phyloP scores from a whole-genome alignment of 2,113 vertebrate genomes.

The Micronisus gabar region DNA sequence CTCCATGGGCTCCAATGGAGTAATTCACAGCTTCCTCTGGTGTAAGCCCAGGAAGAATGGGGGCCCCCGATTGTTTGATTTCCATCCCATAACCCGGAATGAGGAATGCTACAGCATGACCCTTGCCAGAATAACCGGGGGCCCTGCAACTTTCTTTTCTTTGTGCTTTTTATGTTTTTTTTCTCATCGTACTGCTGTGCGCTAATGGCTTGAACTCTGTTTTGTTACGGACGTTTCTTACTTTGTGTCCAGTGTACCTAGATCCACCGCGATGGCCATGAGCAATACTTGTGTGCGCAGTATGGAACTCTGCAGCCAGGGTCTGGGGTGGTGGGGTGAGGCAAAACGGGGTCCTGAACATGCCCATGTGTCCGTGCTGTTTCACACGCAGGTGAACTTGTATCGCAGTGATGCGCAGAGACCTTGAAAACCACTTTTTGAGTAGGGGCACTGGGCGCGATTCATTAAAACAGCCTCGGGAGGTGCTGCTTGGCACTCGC shows the following conservation, averaged over 20 bases:
- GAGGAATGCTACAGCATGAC: constrained; percentile 70
- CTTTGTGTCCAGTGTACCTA: constrained; percentile 40
- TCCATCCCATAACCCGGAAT: constrained; percentile 68
- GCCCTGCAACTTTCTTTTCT: constrained; percentile 44
- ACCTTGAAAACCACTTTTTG: neutral
- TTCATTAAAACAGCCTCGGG: constrained; percentile 67
- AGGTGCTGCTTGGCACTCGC: neutral
- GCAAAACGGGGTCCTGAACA: neutral
- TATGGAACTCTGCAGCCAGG: neutral
- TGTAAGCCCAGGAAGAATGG: constrained; percentile 19
- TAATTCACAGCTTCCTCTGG: neutral
- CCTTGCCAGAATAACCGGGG: constrained; percentile 51
- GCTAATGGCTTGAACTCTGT: constrained; percentile 63
- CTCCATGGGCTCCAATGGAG: neutral
- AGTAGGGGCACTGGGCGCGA: neutral
- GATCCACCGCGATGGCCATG: neutral
- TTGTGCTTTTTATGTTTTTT: constrained; percentile 62
- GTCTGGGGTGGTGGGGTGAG: neutral
- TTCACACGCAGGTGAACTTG: neutral
- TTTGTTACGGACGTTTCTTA: constrained; percentile 33
- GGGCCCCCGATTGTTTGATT: constrained; percentile 12
- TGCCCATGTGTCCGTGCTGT: neutral
- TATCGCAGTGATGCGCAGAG: neutral
- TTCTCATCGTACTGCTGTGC: constrained; percentile 60
- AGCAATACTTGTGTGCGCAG: neutral